Conservation (phyloP, 2,113 vertebrate genomes). For the Sturnus vulgaris region DNA sequence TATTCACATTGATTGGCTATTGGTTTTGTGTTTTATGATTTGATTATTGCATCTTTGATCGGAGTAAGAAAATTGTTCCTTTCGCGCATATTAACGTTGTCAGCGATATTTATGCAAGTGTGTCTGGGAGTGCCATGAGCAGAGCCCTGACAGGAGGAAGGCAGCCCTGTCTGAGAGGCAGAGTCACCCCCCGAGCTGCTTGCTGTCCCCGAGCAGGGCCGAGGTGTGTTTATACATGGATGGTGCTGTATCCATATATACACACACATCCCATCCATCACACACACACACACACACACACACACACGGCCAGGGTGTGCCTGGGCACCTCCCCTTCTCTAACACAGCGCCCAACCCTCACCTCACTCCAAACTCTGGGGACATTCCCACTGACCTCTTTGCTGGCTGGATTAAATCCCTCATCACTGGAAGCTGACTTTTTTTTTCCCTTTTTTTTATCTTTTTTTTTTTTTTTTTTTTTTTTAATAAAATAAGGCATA, state of each 20-base stretch:
- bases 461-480: not conserved
- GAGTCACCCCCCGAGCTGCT: conserved; percentile 30
- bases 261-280: conserved; percentile 15
- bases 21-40: conserved; percentile 70
- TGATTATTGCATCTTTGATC: conserved; percentile 63
- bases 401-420: not conserved
- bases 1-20: conserved; percentile 66
- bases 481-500: not conserved
- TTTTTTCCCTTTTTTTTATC: not conserved
- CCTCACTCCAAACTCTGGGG: not conserved
- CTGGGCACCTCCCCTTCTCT: not conserved
- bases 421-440: not conserved
- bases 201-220: conserved; percentile 2
- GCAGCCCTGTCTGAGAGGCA: not conserved
- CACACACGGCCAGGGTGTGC: not conserved
- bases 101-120: not conserved
- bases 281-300: not conserved
- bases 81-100: not conserved
- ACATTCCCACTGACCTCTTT: not conserved
- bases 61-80: not conserved
- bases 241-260: not conserved
- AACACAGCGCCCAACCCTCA: not conserved
- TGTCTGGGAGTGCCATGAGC: not conserved
- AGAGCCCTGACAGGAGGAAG: not conserved
- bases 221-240: conserved; percentile 17